phyloP scores from a whole-genome alignment of 2,888 invertebrate species.

The Tachina fera region DNA sequence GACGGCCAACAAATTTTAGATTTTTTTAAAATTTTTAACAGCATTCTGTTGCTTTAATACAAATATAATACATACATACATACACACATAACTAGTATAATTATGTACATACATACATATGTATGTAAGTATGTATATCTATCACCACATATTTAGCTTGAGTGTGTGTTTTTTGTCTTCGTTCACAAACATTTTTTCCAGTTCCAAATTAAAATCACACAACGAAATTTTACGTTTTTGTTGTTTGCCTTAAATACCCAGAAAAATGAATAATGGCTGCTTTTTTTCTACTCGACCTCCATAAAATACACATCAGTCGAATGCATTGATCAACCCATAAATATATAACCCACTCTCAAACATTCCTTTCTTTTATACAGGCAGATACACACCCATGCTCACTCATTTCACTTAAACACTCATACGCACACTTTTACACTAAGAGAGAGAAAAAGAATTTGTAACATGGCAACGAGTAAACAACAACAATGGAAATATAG shows the following conservation, averaged over 20 bases:
- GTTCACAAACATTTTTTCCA: conserved; percentile 49
- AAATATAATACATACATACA: neutral
- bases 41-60: conserved; percentile 62
- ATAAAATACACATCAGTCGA: conserved; percentile 80
- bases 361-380: conserved; percentile 56
- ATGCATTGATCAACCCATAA: conserved; percentile 81
- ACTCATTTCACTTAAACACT: conserved; percentile 24
- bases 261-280: conserved; percentile 83
- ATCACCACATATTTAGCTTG: conserved; percentile 38
- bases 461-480: conserved; percentile 73
- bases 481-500: conserved; percentile 34
- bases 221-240: conserved; percentile 33
- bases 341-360: conserved; percentile 73
- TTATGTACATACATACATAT: too few relatives aligned
- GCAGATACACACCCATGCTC: neutral
- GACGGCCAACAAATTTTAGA: conserved; percentile 34
- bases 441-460: conserved; percentile 72
- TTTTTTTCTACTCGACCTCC: conserved; percentile 76
- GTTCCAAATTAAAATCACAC: conserved; percentile 57
- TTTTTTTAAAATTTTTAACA: conserved; percentile 20
- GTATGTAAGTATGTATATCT: too few relatives aligned
- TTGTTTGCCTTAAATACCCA: conserved; percentile 64
- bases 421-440: conserved; percentile 36
- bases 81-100: too few relatives aligned
- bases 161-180: conserved; percentile 3